These are phyloP conservation scores for Anas platyrhynchos DNA, from an alignment of 2,113 vertebrate species.

Conservation along the genomic window DNA sequence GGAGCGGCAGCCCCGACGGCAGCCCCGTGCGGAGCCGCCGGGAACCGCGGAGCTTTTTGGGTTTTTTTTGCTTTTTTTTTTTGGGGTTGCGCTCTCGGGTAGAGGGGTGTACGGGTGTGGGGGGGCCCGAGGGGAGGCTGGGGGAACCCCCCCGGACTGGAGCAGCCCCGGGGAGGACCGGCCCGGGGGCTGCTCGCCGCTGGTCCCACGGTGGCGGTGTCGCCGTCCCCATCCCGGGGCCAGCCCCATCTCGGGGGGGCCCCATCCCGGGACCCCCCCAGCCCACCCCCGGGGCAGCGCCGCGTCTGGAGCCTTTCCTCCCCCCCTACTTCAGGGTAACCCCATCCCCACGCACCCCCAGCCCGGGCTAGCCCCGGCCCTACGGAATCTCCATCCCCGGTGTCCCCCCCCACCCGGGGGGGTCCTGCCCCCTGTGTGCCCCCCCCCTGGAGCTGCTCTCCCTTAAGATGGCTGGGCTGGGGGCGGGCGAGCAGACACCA, in stretches of 20 bases:
- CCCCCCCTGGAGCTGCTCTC: neutral
- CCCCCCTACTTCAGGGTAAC: no score
- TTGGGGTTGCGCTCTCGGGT: neutral
- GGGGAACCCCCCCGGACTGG: neutral
- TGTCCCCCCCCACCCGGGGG: neutral
- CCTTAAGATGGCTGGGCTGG: conserved; percentile 62
- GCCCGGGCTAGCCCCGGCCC: neutral
- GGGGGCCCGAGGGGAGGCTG: neutral
- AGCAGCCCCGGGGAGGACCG: neutral
- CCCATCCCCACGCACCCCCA: neutral
- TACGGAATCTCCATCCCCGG: neutral
- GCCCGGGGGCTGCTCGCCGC: neutral
- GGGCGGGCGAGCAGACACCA: conserved; percentile 42
- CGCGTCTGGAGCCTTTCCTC: no score
- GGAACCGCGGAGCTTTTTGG: neutral
- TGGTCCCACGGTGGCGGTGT: no score
- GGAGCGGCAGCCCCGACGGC: neutral
- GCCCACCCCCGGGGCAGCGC: no score
- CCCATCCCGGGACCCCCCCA: no score
- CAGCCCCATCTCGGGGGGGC: no score
- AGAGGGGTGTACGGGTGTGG: neutral
- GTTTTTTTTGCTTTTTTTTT: neutral
- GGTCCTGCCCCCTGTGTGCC: neutral
- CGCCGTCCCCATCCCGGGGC: no score
- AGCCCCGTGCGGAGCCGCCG: neutral